Conservation (phyloP, 2,113 vertebrate genomes). For the Lontra canadensis region DNA sequence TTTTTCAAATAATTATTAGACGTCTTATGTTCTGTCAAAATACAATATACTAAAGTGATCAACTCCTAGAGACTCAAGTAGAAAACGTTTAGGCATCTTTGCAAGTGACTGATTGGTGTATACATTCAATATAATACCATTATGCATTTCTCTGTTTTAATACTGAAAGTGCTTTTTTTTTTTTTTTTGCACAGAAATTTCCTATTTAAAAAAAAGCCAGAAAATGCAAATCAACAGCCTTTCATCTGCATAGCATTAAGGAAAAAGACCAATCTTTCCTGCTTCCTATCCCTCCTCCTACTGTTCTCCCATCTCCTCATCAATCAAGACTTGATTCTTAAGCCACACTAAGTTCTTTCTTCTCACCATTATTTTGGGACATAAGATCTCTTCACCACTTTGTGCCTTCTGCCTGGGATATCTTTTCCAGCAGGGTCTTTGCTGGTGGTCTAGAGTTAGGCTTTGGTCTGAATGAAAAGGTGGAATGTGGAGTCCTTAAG, state of each 20-base stretch:
- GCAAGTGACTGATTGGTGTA: not conserved
- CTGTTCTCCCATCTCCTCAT: not conserved
- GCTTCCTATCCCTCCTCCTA: not conserved
- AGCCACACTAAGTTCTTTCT: not conserved
- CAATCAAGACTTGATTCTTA: not conserved
- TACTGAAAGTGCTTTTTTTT: not conserved
- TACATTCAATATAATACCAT: not conserved
- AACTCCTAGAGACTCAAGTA: not conserved
- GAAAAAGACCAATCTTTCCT: not conserved
- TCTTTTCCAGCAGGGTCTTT: not conserved
- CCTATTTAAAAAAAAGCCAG: not conserved
- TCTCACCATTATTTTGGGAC: not conserved
- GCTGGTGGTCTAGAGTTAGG: not conserved
- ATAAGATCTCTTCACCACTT: not conserved
- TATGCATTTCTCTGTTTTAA: not conserved
- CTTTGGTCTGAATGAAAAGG: not conserved
- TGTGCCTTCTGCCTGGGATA: not conserved
- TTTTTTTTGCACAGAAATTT: not conserved
- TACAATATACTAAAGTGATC: not conserved
- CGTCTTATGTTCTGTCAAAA: not conserved
- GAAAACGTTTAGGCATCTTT: not conserved
- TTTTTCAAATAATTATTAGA: slow-evolving; percentile 19
- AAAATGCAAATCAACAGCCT: not conserved
- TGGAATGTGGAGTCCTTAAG: not conserved
- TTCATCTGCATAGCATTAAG: not conserved